Evolutionary conservation across 2,888 invertebrate species (phyloP), one percentile per base, ranked within the genome.

Genomic region (Galeopsomyia nigrocyanea): DNA sequence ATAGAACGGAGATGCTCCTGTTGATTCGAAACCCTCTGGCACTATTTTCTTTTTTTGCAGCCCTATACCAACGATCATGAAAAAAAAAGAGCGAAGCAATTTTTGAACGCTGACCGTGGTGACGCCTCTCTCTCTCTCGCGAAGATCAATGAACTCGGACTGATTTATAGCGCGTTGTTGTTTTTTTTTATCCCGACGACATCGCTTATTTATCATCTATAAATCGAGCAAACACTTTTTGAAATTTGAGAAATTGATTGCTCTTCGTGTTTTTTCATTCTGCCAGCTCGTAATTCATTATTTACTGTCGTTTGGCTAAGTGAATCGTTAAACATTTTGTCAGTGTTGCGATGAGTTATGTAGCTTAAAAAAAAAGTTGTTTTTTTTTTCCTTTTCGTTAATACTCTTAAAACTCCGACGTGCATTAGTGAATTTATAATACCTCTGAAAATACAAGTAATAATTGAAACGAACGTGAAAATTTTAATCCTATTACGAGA

Each of bases 1-100:
- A 72, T 72, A 72, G 68, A 72, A 57, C 57, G 67, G 47, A 47
- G 49, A 55, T 64, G 50, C 68, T 73, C 68, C 64, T 73, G 73
- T 73, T 73, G 73, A 73, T 72, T 50, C 72, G 55, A 57, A 64
- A 60, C 50, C n/a, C 57, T 58, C 19, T n/a, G 14, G 31, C 57
- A 5, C 6, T 31, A 21, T 49, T 49, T n/a, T 6, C 19, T 5
- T 26, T 26, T 49, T 31, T 26, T 6, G 17, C 19, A 49, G 2
- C 1, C 26, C 39, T 51, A 51, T 64, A 31, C 51, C 53, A 26
- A 17, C 16, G 58, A 49, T n/a, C 68, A 68, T 65, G 65, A 68
- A 68, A 65, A 68, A 73, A 68, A 19, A 55, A 46, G 19, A 39
- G 10, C 7, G 22, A 58, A 53, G 26, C 22, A 57, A 67, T 66